These are phyloP conservation scores for Parnassius smintheus DNA, from an alignment of 2,888 invertebrate species.

Conservation along the genomic window DNA sequence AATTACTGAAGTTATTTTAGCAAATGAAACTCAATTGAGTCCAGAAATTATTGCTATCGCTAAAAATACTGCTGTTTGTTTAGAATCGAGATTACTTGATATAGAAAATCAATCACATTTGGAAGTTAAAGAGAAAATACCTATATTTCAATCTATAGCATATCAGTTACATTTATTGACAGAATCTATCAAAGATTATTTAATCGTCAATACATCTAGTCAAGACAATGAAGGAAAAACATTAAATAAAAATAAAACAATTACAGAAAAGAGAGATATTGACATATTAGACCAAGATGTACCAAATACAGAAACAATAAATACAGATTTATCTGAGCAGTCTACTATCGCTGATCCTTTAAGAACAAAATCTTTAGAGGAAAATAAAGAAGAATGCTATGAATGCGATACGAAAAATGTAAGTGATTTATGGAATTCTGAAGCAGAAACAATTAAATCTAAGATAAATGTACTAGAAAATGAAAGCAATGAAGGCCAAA, in stretches of 20 bases:
- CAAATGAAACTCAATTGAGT: slow-evolving; percentile 35
- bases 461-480: too few relatives aligned
- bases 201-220: slow-evolving; percentile 4
- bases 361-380: too few relatives aligned
- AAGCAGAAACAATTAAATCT: too few relatives aligned
- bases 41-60: slow-evolving; percentile 34
- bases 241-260: not conserved
- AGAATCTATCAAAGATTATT: slow-evolving; percentile 33
- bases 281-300: not conserved
- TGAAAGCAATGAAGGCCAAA: not conserved
- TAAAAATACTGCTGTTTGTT: slow-evolving; percentile 35
- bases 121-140: slow-evolving; percentile 71
- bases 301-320: too few relatives aligned
- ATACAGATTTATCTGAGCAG: too few relatives aligned
- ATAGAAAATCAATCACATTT: slow-evolving; percentile 54
- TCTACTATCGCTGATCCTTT: too few relatives aligned
- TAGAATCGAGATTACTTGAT: slow-evolving; percentile 39
- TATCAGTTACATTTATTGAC: slow-evolving; percentile 39
- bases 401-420: too few relatives aligned
- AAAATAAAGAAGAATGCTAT: too few relatives aligned
- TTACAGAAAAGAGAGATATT: not conserved
- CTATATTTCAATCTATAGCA: slow-evolving; percentile 59
- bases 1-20: slow-evolving; percentile 42
- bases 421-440: too few relatives aligned
- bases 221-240: not conserved